Percentiles rank a stretch among this genome's conserved stretches.
Conservation (phyloP, 1,140 invertebrate species). For the Pantala flavescens region DNA sequence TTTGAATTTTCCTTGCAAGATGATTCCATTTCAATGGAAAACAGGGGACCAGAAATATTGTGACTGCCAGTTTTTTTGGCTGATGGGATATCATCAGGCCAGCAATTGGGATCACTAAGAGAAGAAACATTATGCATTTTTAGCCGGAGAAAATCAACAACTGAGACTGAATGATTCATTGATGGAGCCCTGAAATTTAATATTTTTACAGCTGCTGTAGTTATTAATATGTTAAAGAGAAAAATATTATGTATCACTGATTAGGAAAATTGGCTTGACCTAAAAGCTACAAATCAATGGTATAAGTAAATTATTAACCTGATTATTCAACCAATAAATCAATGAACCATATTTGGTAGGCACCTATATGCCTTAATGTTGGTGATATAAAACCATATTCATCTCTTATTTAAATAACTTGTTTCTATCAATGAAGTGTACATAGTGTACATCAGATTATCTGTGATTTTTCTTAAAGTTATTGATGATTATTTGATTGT, state of each 20-base stretch:
- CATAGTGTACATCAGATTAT: not conserved
- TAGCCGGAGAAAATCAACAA: not conserved
- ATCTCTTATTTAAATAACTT: not conserved
- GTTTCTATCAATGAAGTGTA: not conserved
- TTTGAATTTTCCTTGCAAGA: conserved; percentile 19
- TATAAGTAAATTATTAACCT: not conserved
- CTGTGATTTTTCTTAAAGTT: not conserved
- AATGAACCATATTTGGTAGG: not conserved
- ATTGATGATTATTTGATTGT: not conserved
- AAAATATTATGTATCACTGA: not conserved
- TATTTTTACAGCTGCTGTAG: not conserved
- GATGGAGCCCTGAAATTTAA: not conserved
- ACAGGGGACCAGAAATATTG: not conserved
- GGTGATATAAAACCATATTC: not conserved
- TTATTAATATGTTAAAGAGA: not conserved
- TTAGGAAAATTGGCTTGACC: not conserved
- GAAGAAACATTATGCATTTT: no score
- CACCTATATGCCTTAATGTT: not conserved
- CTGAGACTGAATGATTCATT: not conserved
- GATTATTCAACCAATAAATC: not conserved
- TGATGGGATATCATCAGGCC: no score
- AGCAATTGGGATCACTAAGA: no score
- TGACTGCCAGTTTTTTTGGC: no score
- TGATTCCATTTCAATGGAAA: not conserved
- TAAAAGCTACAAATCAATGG: not conserved